These are phyloP conservation scores for Lasiurus borealis DNA, from an alignment of 2,113 vertebrate species.

Conservation along the genomic window DNA sequence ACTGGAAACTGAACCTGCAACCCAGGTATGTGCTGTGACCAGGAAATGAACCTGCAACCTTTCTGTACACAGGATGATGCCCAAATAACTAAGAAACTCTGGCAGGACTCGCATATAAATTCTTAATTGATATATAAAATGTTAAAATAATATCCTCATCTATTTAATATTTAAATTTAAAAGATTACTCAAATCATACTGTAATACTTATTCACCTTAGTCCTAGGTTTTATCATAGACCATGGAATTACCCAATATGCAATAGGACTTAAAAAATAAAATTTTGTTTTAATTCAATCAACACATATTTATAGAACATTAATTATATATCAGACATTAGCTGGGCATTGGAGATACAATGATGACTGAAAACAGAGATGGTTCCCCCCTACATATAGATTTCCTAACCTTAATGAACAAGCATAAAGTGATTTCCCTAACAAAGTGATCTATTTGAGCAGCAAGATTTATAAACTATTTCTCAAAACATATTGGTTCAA, in stretches of 20 bases:
- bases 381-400: background rate
- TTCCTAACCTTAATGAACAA: background rate
- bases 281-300: background rate
- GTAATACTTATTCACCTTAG: background rate
- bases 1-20: too few relatives aligned
- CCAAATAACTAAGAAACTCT: too few relatives aligned
- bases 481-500: background rate
- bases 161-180: slow-evolving; percentile 31
- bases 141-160: slow-evolving; percentile 53
- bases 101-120: background rate
- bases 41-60: too few relatives aligned
- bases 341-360: background rate
- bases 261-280: background rate
- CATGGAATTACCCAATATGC: background rate
- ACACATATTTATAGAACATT: background rate
- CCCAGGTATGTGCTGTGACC: too few relatives aligned
- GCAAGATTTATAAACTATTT: background rate
- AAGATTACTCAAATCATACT: slow-evolving; percentile 8
- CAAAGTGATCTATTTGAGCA: background rate
- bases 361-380: background rate
- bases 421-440: background rate
- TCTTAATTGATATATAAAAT: background rate
- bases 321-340: background rate
- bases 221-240: slow-evolving; percentile 23
- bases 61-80: too few relatives aligned